phyloP scores from a whole-genome alignment of 2,888 invertebrate species.

The Pseudanteris insignis region DNA sequence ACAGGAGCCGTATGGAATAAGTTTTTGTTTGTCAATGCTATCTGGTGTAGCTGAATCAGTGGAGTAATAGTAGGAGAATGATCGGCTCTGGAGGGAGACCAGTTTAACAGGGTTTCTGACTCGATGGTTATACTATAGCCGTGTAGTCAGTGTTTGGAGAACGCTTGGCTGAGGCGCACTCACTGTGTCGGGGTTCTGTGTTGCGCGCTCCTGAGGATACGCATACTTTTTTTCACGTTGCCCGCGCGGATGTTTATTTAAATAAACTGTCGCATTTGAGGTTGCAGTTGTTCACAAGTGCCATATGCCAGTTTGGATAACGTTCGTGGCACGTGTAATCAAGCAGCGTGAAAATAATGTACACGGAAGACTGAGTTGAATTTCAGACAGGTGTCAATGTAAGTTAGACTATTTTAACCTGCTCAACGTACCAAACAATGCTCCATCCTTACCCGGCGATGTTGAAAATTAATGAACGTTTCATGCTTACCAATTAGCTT shows the following conservation, averaged over 20 bases:
- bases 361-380: constrained; percentile 28
- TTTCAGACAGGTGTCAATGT: constrained; percentile 39
- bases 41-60: too few species aligned
- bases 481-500: too few species aligned
- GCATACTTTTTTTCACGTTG: too few species aligned
- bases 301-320: constrained; percentile 35
- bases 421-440: background rate
- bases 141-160: constrained; percentile 19
- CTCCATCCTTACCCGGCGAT: too few species aligned
- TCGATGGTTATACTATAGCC: too few species aligned
- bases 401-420: constrained; percentile 8
- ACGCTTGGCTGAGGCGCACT: constrained; percentile 14
- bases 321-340: constrained; percentile 27
- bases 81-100: constrained; percentile 24
- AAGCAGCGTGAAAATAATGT: constrained; percentile 34
- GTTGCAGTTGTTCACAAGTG: constrained; percentile 25
- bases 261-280: constrained; percentile 17
- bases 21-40: too few species aligned
- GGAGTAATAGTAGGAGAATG: constrained; percentile 21
- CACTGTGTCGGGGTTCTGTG: background rate
- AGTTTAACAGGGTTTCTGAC: constrained; percentile 6
- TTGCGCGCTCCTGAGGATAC: background rate
- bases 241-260: constrained; percentile 3
- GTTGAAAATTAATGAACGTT: too few species aligned
- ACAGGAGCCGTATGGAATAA: too few species aligned